Base-by-base conservation (phyloP, 1,140 invertebrate species). In the Leptonema lineaticorne region DNA sequence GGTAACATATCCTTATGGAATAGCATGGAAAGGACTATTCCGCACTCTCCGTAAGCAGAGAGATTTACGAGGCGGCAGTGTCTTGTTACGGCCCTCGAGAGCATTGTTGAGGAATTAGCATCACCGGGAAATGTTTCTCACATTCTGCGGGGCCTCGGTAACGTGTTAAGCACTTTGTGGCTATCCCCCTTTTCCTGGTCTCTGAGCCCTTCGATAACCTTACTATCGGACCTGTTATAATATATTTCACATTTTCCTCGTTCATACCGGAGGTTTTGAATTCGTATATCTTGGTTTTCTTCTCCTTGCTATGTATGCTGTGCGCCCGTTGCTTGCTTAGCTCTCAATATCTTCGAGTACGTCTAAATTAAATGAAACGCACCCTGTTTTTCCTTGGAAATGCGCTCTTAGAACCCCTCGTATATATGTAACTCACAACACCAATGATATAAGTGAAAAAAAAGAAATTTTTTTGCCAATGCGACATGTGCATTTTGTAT, bases 61-160 rank as follows among this genome's bases (percentile, higher is more conserved):
- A 68, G 66, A 71, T 71, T 71, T 71, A 71, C 53, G 59, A 60
- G 50, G 33, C 33, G 11, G 56, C 37, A 53, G 26, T 30, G 45
- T 63, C 69, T 62, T 48, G 57, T 63, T 64, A 71, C 65, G 67
- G 67, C 70, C 67, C 70, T 69, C 70, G 64, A 57, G 70, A 69
- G 70, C 67, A 69, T 69, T 69, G 70, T 71, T 69, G 67, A 60
- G 48, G 67, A 71, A 71, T 71, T 71, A 71, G 63, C 70, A 69
- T 69, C 63, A 33, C 28, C 56, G 67, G 50, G 66, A 67, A 68
- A 50, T 48, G 67, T 41, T 62, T 62, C 30, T 53, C 64, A 57
- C 66, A 66, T 66, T 66, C 53, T 66, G 53, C 29, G 53, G n/a
- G 53, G 48, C 62, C 45, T 50, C 29, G 45, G 45, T 50, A 50